These are phyloP conservation scores for Ischnus inquisitorius DNA, from an alignment of 2,888 invertebrate genomes.

Conservation along the genomic window DNA sequence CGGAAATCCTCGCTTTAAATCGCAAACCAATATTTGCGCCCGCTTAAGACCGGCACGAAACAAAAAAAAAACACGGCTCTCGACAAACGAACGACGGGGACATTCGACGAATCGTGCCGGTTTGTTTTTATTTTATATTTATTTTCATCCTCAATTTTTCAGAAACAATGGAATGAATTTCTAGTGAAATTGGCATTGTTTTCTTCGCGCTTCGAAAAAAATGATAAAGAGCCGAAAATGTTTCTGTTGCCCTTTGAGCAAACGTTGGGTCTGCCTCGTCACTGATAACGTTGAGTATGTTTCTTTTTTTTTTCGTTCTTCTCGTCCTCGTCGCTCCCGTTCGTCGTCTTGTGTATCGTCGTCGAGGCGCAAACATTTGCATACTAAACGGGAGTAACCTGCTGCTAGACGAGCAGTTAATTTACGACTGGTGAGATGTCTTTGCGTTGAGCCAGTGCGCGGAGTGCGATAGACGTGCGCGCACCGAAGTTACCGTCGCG, in stretches of 20 bases:
- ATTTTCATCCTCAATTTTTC: too few relatives aligned
- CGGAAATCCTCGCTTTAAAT: constrained; percentile 80
- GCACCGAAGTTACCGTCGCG: constrained; percentile 16
- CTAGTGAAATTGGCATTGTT: too few relatives aligned
- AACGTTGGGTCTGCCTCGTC: background rate
- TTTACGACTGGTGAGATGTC: constrained; percentile 77
- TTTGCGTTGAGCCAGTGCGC: constrained; percentile 38
- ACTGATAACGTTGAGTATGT: constrained; percentile 24
- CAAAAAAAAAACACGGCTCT: too few relatives aligned
- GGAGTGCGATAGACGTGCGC: constrained; percentile 5
- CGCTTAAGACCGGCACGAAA: constrained; percentile 70
- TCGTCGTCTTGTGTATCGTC: constrained; percentile 35
- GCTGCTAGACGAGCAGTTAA: constrained; percentile 77
- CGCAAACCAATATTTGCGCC: constrained; percentile 81
- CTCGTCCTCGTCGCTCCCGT: constrained; percentile 41
- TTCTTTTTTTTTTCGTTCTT: constrained; percentile 24
- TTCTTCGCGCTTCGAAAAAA: background rate
- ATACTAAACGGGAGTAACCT: constrained; percentile 79
- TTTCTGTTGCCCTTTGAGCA: background rate
- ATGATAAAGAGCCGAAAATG: background rate
- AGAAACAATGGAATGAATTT: too few relatives aligned
- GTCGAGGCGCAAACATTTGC: constrained; percentile 80
- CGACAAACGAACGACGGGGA: too few relatives aligned
- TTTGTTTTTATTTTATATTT: too few relatives aligned
- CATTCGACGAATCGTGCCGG: too few relatives aligned